phyloP scores from a whole-genome alignment of 2,113 vertebrate species.

The Dermatemys mawii region DNA sequence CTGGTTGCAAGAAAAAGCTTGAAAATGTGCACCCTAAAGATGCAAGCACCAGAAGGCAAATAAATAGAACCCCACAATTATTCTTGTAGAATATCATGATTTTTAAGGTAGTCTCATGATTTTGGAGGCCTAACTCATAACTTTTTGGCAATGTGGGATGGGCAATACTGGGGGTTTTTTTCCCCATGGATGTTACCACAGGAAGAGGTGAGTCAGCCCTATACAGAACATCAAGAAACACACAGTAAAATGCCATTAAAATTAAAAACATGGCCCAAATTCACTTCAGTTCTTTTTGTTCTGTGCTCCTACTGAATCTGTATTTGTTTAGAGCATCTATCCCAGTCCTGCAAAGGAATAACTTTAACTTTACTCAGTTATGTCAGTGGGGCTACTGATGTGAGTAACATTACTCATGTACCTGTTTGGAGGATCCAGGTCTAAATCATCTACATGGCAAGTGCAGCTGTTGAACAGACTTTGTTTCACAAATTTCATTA shows the following conservation, averaged over 20 bases:
- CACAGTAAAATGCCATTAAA: neutral
- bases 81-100: neutral
- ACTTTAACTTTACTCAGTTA: rapidly evolving
- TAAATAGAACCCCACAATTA: neutral
- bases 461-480: neutral
- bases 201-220: neutral
- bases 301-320: neutral
- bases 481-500: neutral
- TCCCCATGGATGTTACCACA: neutral
- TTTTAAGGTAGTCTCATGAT: neutral
- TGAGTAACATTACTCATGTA: neutral
- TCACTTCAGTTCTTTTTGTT: neutral
- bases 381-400: neutral
- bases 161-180: neutral
- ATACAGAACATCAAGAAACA: neutral
- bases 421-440: rapidly evolving
- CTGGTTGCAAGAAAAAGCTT: neutral
- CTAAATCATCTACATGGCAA: neutral
- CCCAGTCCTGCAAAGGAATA: neutral
- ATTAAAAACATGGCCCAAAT: neutral
- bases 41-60: neutral
- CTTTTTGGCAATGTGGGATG: neutral
- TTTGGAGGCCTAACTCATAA: neutral
- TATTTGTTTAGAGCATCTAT: neutral
- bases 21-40: neutral